Evolutionary conservation across 2,797 vertebrate species (phyloP), one percentile per base, ranked within the genome.

Genomic region (Oceanodroma leucorhoa): DNA sequence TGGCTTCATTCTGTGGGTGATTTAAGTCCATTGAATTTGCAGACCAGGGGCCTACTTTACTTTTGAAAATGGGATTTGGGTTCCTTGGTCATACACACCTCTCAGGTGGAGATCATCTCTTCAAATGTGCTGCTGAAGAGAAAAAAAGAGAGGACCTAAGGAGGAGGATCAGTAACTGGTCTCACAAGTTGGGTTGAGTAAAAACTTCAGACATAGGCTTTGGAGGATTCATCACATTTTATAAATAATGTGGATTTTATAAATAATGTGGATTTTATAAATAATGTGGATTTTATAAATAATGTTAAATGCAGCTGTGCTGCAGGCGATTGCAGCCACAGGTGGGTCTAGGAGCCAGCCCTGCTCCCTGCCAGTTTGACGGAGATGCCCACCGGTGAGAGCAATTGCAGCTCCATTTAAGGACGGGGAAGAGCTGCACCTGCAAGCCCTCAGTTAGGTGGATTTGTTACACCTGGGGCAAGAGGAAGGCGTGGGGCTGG

Each of bases 381-480:
- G 55, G 50, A 48, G 21, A 29, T 50, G 62, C 61, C 13, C 19
- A 29, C 27, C 0, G 19, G 24, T 45, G 76, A 19, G 62, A 30
- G 43, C 27, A n/a, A 11, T 72, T 58, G 32, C 43, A 58, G 40
- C 24, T 62, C 51, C 21, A 9, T 17, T 27, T 73, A 32, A 61
- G 43, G 62, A 34, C 0, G 0, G 12, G 29, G 15, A 36, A 38
- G 15, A 36, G 5, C 10, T 11, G 19, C 1, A 4, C 2, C 23
- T 60, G 14, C 6, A 22, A n/a, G 24, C 17, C 2, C 2, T 30
- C 1, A 0, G 2, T 71, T 45, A 15, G 12, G 24, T 29, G 43
- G 10, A 8, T 60, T 61, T 77, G 46, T 29, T 64, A 1, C 5
- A 76, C 50, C 26, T 58, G 48, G 38, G 9, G 14, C 2, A 17